Evolutionary conservation across 1,140 invertebrate genomes (phyloP), one percentile per base, ranked within the genome.

Genomic region (Heliothis subflexa): DNA sequence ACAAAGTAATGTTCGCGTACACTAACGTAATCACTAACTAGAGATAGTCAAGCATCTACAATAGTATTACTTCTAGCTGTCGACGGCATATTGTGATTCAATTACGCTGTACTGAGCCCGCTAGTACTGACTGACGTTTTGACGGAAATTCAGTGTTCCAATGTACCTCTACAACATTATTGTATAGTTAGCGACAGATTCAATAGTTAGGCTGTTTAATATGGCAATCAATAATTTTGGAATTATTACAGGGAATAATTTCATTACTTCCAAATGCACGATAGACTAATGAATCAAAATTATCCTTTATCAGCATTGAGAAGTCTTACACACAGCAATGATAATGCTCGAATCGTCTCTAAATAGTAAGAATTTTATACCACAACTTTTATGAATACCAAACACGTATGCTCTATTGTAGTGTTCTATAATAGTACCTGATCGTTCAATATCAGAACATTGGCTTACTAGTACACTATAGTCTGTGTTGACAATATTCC

Each of bases 41-140:
- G 14, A 40, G n/a, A 62, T 75, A 79, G 47, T 49, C 49, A 72
- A 18, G 11, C 62, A 66, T 66, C 16, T 66, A 47, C 73, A 80
- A 80, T 72, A 68, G 45, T 71, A 57, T 68, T 68, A 79, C 68
- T 71, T 68, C 68, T 68, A 78, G 80, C 77, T 74, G 79, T 79
- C 76, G 70, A 40, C 77, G 73, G 73, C 77, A 81, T 73, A 81
- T 83, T 81, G 80, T 76, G 80, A 83, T 79, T 83, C 79, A 83
- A 83, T 83, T 83, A 81, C 68, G 79, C 73, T 74, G 64, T 62
- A 74, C 77, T 83, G 61, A 66, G 49, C 74, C 50, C 62, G 11
- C 33, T 66, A 66, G 62, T 47, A 66, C 62, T 59, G 74, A 13
- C 62, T 80, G 72, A 80, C 68, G 54, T 66, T 70, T 52, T 81